A percentile compares a stretch with the other conserved stretches of the same genome.
Conservation (phyloP, 2,888 invertebrate species). For the Eupithecia inturbata region DNA sequence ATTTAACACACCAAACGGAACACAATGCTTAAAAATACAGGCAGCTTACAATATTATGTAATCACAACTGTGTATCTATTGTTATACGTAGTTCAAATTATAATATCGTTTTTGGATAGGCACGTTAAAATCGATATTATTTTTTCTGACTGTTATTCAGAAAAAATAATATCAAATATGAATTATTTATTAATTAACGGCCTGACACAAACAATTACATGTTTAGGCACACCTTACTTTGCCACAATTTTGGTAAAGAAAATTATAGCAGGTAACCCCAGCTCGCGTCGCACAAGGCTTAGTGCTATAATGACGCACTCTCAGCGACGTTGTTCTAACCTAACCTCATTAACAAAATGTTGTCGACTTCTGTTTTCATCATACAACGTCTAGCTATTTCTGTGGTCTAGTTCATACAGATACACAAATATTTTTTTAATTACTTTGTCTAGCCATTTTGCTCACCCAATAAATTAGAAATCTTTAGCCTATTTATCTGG, state of each 20-base stretch:
- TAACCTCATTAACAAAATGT: slow-evolving; percentile 77
- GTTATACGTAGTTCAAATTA: neutral
- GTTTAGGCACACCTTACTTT: neutral
- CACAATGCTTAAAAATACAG: neutral
- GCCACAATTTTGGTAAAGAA: slow-evolving; percentile 7
- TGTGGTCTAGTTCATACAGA: too few species aligned
- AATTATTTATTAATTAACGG: neutral
- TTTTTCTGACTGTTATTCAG: neutral
- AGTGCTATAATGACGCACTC: slow-evolving; percentile 68
- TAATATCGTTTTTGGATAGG: neutral
- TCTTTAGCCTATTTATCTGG: slow-evolving; percentile 17
- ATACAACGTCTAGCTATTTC: neutral
- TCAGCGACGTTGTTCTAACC: slow-evolving; percentile 68
- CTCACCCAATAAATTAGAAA: slow-evolving; percentile 15
- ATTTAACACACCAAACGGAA: neutral
- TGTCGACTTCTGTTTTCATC: slow-evolving; percentile 39
- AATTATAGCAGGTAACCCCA: slow-evolving; percentile 17
- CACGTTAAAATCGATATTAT: neutral
- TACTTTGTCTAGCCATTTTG: neutral
- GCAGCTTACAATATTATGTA: neutral
- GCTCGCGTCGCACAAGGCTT: slow-evolving; percentile 59
- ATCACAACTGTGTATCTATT: neutral
- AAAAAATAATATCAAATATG: neutral
- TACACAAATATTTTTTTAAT: neutral
- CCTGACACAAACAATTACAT: neutral